Conservation (phyloP, 2,888 invertebrate genomes). For the Sminthurides aquaticus region DNA sequence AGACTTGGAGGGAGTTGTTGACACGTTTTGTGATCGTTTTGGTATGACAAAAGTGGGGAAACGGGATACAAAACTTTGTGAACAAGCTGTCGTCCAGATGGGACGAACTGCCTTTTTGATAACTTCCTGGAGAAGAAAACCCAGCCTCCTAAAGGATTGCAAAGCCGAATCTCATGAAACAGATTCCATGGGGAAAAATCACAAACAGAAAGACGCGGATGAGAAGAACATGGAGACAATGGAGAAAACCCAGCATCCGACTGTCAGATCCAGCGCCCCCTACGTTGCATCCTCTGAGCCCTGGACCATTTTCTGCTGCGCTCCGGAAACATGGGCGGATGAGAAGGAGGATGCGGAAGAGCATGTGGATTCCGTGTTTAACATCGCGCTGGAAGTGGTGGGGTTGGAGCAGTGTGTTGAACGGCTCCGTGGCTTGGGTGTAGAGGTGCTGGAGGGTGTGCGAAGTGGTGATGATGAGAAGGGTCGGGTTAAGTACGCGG, state of each 20-base stretch:
- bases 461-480: slow-evolving; percentile 39
- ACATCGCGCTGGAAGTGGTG: slow-evolving; percentile 48
- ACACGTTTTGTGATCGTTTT: slow-evolving; percentile 44
- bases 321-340: not conserved
- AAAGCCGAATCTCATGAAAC: slow-evolving; percentile 1
- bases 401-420: slow-evolving; percentile 33
- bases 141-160: not conserved
- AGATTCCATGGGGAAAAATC: slow-evolving; percentile 21
- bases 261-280: slow-evolving; percentile 2
- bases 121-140: slow-evolving; percentile 38
- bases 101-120: slow-evolving; percentile 45
- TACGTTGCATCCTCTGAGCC: slow-evolving; percentile 21
- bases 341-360: slow-evolving; percentile 17
- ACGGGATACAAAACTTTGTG: slow-evolving; percentile 37
- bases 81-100: slow-evolving; percentile 45
- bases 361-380: slow-evolving; percentile 47
- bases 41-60: slow-evolving; percentile 41
- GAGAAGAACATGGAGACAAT: slow-evolving; percentile 1
- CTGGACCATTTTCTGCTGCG: slow-evolving; percentile 41
- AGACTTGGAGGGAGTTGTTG: slow-evolving; percentile 43
- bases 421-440: slow-evolving; percentile 38
- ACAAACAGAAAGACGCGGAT: slow-evolving; percentile 20
- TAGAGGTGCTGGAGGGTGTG: slow-evolving; percentile 44
- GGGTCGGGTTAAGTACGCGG: slow-evolving; percentile 46
- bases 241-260: not conserved